These are phyloP conservation scores for Nesometra sesokonis DNA, from an alignment of 35 echinoderm and acorn worm species.

Conservation along the genomic window DNA sequence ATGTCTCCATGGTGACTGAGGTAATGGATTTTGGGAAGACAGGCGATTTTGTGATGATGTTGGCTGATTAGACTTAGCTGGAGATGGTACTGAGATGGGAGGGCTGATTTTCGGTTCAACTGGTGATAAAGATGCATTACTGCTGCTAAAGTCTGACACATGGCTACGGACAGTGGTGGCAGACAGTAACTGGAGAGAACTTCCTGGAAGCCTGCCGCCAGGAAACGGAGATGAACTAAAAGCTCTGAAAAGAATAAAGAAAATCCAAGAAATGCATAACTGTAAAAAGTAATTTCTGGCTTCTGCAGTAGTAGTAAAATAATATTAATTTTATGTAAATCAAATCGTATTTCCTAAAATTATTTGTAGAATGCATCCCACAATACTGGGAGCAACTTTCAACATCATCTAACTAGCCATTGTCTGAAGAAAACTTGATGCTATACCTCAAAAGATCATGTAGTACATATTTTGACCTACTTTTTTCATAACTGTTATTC, in stretches of 20 bases:
- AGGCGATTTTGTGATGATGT: not conserved
- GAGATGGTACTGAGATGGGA: not conserved
- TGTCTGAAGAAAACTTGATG: too few relatives aligned
- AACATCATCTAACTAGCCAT: too few relatives aligned
- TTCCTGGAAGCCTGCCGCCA: not conserved
- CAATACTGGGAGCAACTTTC: too few relatives aligned
- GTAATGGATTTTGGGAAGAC: not conserved
- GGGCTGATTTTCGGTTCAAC: not conserved
- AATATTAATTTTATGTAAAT: too few relatives aligned
- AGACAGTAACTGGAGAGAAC: not conserved
- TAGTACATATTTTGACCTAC: too few relatives aligned
- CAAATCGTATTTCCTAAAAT: too few relatives aligned
- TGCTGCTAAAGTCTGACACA: not conserved
- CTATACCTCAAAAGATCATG: too few relatives aligned
- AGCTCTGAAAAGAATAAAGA: not conserved
- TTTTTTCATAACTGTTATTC: too few relatives aligned
- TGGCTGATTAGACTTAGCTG: not conserved
- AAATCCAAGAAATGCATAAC: too few relatives aligned
- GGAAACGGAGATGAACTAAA: not conserved
- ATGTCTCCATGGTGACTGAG: not conserved
- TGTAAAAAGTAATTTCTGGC: too few relatives aligned
- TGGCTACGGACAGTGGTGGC: not conserved
- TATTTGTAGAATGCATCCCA: too few relatives aligned
- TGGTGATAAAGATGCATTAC: not conserved
- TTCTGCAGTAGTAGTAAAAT: too few relatives aligned